Evolutionary conservation across 2,113 vertebrate genomes (phyloP), one percentile per base, ranked within the genome.

Genomic region (Erythrolamprus reginae): DNA sequence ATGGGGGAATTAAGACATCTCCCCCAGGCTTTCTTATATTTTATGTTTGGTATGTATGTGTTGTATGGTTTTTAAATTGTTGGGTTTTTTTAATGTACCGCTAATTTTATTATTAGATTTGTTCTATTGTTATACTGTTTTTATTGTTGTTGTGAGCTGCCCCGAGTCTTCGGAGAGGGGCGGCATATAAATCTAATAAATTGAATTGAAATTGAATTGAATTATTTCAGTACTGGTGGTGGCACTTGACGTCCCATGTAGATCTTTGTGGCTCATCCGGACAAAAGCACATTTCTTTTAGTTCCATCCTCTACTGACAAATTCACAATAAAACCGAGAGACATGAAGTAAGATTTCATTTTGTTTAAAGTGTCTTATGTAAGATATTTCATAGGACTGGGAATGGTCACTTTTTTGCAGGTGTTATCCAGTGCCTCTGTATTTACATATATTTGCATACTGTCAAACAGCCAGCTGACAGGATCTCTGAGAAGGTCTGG

Each of bases 381-480:
- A 94, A 96, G 96, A 94, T 58, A 93, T 56, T 90, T 96, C 95
- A 89, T 87, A 92, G 90, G 91, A 95, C 94, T 84, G 89, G 92
- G 91, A 96, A 97, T 97, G 97, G 97, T 96, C 97, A 96, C 97
- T 97, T 97, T 77, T 96, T 95, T 96, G 97, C 98, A 98, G 98
- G 98, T 98, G 98, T 96, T 97, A 92, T 96, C 97, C 97, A 94
- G 96, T 96, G 97, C 96, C 96, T 96, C 95, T 3, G n/a, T 85
- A 97, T 98, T 97, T 98, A 95, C 98, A 98, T 98, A 90, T 8
- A 98, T 98, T 98, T 98, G 96, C 98, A 98, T 98, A 94, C 97
- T 97, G 97, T 97, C 97, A 98, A 96, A 96, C 96, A 95, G 96
- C 92, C 94, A 97, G 96, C 97, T 97, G 97, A 97, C 97, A 96